Conservation (phyloP, 2,888 invertebrate genomes). For the Agrochola lota region DNA sequence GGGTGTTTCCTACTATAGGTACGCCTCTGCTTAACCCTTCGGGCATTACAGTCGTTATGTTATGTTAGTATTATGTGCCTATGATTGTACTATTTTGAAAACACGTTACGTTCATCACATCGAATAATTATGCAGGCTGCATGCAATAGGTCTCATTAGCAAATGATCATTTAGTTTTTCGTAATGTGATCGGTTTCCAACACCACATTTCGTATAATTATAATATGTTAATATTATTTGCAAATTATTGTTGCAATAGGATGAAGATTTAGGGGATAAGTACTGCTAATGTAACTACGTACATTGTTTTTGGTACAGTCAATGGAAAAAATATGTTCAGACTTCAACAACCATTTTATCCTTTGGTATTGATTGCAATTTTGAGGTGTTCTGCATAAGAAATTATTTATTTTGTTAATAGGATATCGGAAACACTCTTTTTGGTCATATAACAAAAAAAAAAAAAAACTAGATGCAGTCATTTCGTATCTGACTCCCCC, state of each 20-base stretch:
- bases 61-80: background rate
- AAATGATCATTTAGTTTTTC: constrained; percentile 4
- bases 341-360: too few relatives aligned
- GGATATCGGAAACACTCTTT: too few relatives aligned
- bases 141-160: background rate
- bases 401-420: too few relatives aligned
- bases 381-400: too few relatives aligned
- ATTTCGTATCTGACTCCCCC: too few relatives aligned
- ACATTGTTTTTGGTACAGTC: background rate
- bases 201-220: background rate
- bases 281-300: background rate
- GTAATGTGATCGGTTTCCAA: background rate
- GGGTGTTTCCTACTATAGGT: background rate
- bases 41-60: background rate
- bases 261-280: background rate
- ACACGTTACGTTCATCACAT: background rate
- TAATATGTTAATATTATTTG: background rate
- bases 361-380: too few relatives aligned
- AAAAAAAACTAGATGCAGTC: too few relatives aligned
- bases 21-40: background rate
- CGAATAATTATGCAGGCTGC: background rate
- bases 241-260: background rate
- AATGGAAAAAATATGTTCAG: background rate
- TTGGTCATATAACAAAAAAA: too few relatives aligned
- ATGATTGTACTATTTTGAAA: background rate